Percentiles rank a stretch among this genome's conserved stretches.
phyloP scores from a whole-genome alignment of 2,888 invertebrate species.

The Coecobrya sp. region DNA sequence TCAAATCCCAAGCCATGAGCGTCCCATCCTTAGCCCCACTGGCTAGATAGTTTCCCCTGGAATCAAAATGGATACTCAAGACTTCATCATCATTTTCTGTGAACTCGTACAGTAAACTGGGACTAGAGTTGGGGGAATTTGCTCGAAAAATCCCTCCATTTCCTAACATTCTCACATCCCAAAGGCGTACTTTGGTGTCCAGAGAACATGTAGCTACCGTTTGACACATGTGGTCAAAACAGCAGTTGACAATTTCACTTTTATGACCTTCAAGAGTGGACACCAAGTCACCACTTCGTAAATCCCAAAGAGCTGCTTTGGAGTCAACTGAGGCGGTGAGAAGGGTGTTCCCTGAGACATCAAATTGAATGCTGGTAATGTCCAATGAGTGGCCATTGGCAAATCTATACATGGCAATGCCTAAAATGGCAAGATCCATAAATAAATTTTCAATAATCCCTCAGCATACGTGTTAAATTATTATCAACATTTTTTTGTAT shows the following conservation, averaged over 20 bases:
- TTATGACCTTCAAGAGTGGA: slow-evolving; percentile 90
- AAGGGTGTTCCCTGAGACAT: slow-evolving; percentile 61
- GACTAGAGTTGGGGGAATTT: background rate
- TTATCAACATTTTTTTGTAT: too few relatives aligned
- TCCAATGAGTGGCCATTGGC: slow-evolving; percentile 68
- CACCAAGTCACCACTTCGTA: slow-evolving; percentile 87
- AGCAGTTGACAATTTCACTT: slow-evolving; percentile 91
- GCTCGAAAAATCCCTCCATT: background rate
- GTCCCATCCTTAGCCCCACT: slow-evolving; percentile 93
- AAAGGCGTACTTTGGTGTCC: slow-evolving; percentile 91
- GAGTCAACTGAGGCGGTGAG: slow-evolving; percentile 59
- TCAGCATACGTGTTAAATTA: too few relatives aligned
- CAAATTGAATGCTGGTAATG: slow-evolving; percentile 72
- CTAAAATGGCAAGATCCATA: slow-evolving; percentile 88
- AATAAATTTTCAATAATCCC: too few relatives aligned
- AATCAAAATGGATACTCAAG: slow-evolving; percentile 93
- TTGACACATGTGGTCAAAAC: slow-evolving; percentile 91
- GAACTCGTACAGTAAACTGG: slow-evolving; percentile 65
- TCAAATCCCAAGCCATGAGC: slow-evolving; percentile 91
- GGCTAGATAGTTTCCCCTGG: slow-evolving; percentile 91
- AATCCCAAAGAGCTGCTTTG: slow-evolving; percentile 82
- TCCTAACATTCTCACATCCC: slow-evolving; percentile 90
- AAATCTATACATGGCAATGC: slow-evolving; percentile 90
- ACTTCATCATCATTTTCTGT: slow-evolving; percentile 88
- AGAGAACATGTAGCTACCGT: slow-evolving; percentile 92